Evolutionary conservation across 2,797 vertebrate species (phyloP).

Genomic region (Spinus pinus): DNA sequence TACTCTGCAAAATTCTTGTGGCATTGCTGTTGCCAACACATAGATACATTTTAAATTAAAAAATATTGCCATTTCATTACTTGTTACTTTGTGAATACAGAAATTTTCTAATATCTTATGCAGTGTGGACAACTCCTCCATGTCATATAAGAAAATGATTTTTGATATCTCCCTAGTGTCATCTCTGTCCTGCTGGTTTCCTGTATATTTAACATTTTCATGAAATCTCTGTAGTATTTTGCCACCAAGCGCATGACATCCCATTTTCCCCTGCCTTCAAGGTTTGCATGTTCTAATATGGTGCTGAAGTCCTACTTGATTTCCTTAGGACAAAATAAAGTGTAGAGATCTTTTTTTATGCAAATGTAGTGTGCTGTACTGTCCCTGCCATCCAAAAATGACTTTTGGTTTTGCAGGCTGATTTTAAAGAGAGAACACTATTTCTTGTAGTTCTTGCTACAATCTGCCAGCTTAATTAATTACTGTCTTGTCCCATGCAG

Average conservation of each 20-base stretch:
- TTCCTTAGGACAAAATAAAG: not conserved
- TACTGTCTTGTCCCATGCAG: not conserved
- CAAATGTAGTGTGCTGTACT: not conserved
- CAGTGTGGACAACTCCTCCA: not conserved
- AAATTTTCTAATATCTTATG: not conserved
- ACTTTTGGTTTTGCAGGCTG: not conserved
- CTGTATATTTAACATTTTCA: not conserved
- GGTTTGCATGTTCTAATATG: not conserved
- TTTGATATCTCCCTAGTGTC: not conserved
- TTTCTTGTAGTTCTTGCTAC: not conserved
- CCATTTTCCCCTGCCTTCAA: not conserved
- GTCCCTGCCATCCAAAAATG: not conserved
- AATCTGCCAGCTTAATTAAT: not conserved
- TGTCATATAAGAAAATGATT: not conserved
- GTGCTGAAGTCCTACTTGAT: not conserved
- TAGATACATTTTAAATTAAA: not conserved
- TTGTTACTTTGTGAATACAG: not conserved
- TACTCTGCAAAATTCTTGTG: not conserved
- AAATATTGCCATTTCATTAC: not conserved
- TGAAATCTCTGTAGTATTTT: not conserved
- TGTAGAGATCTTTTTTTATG: not conserved
- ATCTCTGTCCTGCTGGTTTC: not conserved
- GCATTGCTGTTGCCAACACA: not conserved
- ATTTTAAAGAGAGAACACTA: not conserved
- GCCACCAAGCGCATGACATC: not conserved